Base-by-base conservation (phyloP, 2,888 invertebrate genomes). In the Malacosoma neustria region DNA sequence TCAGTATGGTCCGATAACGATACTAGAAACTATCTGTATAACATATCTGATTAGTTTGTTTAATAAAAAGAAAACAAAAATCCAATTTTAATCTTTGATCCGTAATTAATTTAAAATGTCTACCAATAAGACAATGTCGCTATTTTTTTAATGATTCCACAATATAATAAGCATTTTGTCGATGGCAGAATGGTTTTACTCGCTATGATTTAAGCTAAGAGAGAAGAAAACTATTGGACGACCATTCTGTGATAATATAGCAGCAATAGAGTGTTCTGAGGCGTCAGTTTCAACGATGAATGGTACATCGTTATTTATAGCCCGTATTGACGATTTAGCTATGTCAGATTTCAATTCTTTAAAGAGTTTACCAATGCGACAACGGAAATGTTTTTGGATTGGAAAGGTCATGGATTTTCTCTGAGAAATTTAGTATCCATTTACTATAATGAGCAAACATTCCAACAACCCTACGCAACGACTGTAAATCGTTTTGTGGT, bases 241-340 rank as follows among this genome's bases (percentile, higher is more conserved):
- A 3, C 39, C 39, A 9, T 35, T 29, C 12, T 35, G 30, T 13
- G 39, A 33, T 12, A 39, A 13, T 7, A 35, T 33, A 4, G 11
- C 35, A n/a, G 35, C 39, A 14, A 39, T 29, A 2, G 35, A 6
- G 30, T 30, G 30, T 11, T 39, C 39, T 2, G 35, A 35, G 4
- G 39, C 35, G 11, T 39, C 39, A 1, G 35, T 39, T 29, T 39
- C 33, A 3, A 35, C 39, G 2, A 35, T 39, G 5, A 35, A 39
- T 1, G 35, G 14, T 7, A 36, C 15, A 11, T 11, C 12, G 12
- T 32, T 13, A 9, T 13, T 9, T 13, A 32, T 13, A 7, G 32
- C 2, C 7, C 7, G 2, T 3, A 32, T 11, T 12, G 13, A 11
- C 7, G 32, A 12, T 32, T 32, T 32, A 5, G 32, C 13, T 13